Evolutionary conservation across 2,888 invertebrate genomes (phyloP), one percentile per base, ranked within the genome.

Genomic region (Laothoe populi): DNA sequence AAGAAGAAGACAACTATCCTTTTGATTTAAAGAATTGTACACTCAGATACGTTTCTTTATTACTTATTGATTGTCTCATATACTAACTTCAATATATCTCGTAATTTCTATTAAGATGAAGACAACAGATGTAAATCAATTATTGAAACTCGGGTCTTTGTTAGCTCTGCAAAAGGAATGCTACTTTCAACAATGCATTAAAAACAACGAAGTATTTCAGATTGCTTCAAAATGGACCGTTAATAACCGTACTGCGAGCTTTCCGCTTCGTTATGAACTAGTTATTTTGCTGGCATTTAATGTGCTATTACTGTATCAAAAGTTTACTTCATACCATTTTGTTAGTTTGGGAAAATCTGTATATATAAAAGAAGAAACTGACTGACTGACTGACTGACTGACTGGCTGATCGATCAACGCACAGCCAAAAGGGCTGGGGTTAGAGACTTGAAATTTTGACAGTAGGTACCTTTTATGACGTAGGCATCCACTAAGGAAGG

Each of bases 281-380:
- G 70, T 73, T 76, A 67, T 75, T 75, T 77, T 73, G 64, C 70
- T 66, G 66, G 69, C 69, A 75, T 77, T 81, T 76, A 77, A 72
- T 74, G 70, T 72, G 71, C 75, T 77, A 80, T 82, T 82, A 80
- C 72, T 67, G 74, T 79, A 79, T 77, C 71, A 78, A 78, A 83
- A 82, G 75, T 79, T 72, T 68, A 68, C 67, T 66, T 68, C 63
- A 65, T 64, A 53, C 31, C 35, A 53, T 70, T 66, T 58, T 65
- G 63, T 67, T 70, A 66, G 31, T 60, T 64, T n/a, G 11, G 11
- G 8, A 38, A 57, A 45, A 21, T 46, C n/a, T n/a, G n/a, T 57
- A 23, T 35, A 19, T 45, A 59, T 45, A 59, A 26, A 45, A n/a
- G n/a, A n/a, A n/a, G n/a, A n/a, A n/a, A n/a, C n/a, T n/a, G n/a